A percentile compares a stretch with the other conserved stretches of the same genome.
Conservation (phyloP, 2,113 vertebrate species). For the Agelaius tricolor region DNA sequence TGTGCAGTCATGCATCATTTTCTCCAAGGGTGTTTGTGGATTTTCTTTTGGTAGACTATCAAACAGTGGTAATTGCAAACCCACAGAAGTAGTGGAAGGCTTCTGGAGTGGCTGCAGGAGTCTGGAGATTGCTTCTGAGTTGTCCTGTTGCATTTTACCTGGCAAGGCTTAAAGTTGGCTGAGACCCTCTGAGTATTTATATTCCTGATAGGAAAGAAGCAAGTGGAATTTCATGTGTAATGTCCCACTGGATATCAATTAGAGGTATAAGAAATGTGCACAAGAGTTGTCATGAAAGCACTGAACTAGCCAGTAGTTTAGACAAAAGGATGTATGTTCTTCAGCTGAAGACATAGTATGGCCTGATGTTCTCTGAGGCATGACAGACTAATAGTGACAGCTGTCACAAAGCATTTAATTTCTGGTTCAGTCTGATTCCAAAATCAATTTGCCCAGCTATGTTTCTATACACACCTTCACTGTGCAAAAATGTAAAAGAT, state of each 20-base stretch:
- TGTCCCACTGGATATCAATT: not conserved
- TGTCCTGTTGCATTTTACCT: not conserved
- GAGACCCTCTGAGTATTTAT: not conserved
- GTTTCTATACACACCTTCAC: not conserved
- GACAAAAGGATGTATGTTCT: not conserved
- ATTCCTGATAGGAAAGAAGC: not conserved
- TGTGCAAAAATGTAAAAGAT: not conserved
- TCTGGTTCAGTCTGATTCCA: not conserved
- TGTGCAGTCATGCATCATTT: not conserved
- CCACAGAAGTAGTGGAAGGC: not conserved
- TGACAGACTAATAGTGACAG: constrained; percentile 30
- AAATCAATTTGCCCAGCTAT: not conserved
- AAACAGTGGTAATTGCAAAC: not conserved
- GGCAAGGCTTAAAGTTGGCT: not conserved
- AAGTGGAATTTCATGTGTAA: not conserved
- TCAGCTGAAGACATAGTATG: not conserved
- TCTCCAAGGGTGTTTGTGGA: not conserved
- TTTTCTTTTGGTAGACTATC: not conserved
- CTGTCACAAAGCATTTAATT: constrained; percentile 46
- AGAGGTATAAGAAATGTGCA: not conserved
- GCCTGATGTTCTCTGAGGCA: not conserved
- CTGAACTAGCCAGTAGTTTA: not conserved
- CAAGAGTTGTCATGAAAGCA: not conserved
- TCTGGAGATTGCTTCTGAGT: not conserved
- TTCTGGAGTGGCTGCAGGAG: not conserved